Base-by-base conservation (phyloP, 2,113 vertebrate species). In the Gavia stellata region DNA sequence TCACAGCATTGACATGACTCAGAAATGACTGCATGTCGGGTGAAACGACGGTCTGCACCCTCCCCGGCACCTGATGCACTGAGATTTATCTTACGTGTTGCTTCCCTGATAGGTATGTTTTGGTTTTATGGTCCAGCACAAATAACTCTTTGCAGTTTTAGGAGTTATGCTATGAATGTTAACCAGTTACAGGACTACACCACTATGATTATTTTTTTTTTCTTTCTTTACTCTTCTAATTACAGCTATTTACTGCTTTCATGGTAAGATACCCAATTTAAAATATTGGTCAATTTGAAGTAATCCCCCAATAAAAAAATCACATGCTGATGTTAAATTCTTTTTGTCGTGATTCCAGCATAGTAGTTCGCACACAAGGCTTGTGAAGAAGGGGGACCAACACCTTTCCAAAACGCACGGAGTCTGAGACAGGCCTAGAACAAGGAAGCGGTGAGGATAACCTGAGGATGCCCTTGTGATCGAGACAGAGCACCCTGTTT, bases 1-100 rank as follows among this genome's bases (percentile, higher is more conserved):
- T 45, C 25, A 25, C 0, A 1, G 40, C 28, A 18, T 0, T 24
- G 86, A 10, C 14, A 7, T 0, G 1, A 52, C 21, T 42, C 59
- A 66, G 45, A 34, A 62, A 52, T 45, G 72, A 38, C 10, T 11
- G 7, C 15, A 3, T 2, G 6, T 17, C 1, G 1, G 45, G 40
- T 40, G 44, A 59, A 70, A 68, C 1, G 1, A 10, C 14, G 0
- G 0, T 19, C 21, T 31, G 70, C 21, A 25, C 47, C 62, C 42
- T 44, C 28, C 62, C 47, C 0, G 1, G 44, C 53, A 40, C 49
- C 40, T 26, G 28, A 17, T 0, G 2, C 25, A 3, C 36, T 4
- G 15, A 63, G 17, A 21, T 36, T 38, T 13, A 31, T 17, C 66
- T 82, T 61, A 6, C 2, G 3, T 23, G 67, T 71, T 66, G 45